Conservation (phyloP, 2,797 vertebrate species). For the Toxotes lorentzi region DNA sequence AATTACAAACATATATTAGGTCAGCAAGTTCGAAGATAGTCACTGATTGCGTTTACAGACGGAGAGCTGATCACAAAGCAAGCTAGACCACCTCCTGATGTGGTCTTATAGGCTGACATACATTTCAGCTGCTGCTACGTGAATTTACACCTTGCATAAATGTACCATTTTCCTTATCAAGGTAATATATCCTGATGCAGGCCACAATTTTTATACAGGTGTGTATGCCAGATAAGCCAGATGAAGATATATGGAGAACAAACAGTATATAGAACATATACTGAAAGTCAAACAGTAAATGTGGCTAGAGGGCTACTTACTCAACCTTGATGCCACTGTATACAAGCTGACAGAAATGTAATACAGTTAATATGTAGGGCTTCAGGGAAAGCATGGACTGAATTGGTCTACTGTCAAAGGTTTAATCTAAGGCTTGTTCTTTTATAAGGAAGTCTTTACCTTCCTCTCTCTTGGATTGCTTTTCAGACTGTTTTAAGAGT, state of each 20-base stretch:
- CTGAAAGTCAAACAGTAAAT: conserved; percentile 1
- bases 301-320: neutral
- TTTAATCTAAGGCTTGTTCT: conserved; percentile 54
- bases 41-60: conserved; percentile 17
- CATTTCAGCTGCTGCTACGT: conserved; percentile 25
- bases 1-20: neutral
- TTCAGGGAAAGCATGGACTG: conserved; percentile 15
- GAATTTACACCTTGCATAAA: conserved; percentile 17
- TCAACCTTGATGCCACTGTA: conserved; percentile 10
- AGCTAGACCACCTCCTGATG: conserved; percentile 26
- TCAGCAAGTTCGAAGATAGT: conserved; percentile 21
- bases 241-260: conserved; percentile 3
- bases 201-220: neutral
- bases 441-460: conserved; percentile 49
- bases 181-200: neutral
- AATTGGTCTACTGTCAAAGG: conserved; percentile 40
- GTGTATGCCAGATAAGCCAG: conserved; percentile 19
- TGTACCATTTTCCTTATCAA: conserved; percentile 27
- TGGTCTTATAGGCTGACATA: conserved; percentile 13
- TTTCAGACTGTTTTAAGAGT: conserved; percentile 61
- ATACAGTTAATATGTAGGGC: conserved; percentile 5
- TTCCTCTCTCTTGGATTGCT: conserved; percentile 44
- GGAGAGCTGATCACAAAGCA: conserved; percentile 21
- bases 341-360: conserved; percentile 25
- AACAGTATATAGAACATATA: neutral